These are phyloP conservation scores for Seira ritae DNA, from an alignment of 2,888 invertebrate genomes.

Conservation along the genomic window DNA sequence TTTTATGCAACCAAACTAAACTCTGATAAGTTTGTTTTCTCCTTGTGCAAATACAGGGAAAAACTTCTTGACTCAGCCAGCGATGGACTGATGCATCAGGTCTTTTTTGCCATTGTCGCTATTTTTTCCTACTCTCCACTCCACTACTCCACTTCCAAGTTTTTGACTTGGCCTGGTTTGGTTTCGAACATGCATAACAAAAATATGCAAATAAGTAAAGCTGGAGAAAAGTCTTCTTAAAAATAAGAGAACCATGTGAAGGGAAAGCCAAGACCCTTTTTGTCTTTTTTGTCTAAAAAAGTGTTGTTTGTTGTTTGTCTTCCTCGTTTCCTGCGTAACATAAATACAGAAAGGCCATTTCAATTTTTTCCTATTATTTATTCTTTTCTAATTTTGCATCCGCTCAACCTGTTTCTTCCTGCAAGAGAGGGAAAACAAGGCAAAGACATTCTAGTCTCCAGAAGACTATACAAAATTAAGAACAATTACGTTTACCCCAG, in stretches of 20 bases:
- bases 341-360: neutral
- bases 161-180: neutral
- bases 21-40: neutral
- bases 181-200: neutral
- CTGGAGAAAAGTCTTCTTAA: neutral
- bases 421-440: too few relatives aligned
- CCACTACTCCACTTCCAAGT: neutral
- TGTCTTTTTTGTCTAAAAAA: conserved; percentile 5
- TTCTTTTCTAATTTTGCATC: conserved; percentile 17
- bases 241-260: too few relatives aligned
- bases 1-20: conserved; percentile 3
- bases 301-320: conserved; percentile 17
- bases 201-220: conserved; percentile 5
- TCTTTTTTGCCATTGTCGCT: conserved; percentile 18
- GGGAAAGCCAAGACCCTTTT: neutral
- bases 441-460: neutral
- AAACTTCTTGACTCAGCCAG: neutral
- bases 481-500: neutral
- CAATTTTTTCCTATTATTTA: neutral
- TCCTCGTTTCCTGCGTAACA: neutral
- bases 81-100: conserved; percentile 9
- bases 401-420: conserved; percentile 8
- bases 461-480: neutral
- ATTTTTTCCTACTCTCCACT: neutral
- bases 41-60: conserved; percentile 11